A percentile compares a stretch with the other conserved stretches of the same genome.
These are phyloP conservation scores for Xerus rutilus DNA, from an alignment of 2,797 vertebrate genomes.

Conservation along the genomic window DNA sequence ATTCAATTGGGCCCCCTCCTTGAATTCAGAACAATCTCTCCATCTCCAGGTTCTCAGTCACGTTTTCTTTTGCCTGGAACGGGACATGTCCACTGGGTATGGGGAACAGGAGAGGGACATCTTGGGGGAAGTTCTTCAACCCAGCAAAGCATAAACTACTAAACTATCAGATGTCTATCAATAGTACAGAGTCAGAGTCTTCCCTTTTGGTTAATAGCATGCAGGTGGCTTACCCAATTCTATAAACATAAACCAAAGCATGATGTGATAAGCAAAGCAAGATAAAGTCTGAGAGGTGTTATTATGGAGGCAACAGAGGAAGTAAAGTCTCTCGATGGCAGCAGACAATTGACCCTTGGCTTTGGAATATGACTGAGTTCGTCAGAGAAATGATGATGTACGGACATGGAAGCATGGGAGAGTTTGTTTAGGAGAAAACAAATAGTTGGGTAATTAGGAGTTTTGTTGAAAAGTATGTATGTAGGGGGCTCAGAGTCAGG, in stretches of 20 bases:
- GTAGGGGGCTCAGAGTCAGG: background rate
- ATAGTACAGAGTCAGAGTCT: no score
- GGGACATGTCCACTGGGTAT: background rate
- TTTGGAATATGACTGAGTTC: background rate
- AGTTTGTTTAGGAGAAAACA: background rate
- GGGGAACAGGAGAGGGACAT: background rate
- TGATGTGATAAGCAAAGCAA: background rate
- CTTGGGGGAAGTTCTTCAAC: background rate
- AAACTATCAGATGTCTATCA: background rate
- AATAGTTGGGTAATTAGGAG: background rate
- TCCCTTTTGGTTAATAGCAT: background rate
- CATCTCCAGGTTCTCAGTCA: no score
- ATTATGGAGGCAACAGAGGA: background rate
- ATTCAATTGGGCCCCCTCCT: background rate
- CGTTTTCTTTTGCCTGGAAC: no score
- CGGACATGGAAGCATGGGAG: rapidly evolving
- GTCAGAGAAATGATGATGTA: background rate
- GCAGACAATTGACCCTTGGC: background rate
- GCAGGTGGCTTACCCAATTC: rapidly evolving
- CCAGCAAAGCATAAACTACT: background rate
- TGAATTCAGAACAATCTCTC: background rate
- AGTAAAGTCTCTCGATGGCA: background rate
- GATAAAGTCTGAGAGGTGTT: background rate
- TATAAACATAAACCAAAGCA: background rate
- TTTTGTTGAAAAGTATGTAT: background rate